Evolutionary conservation across 2,888 invertebrate genomes (phyloP).

Genomic region (Volucella bombylans): DNA sequence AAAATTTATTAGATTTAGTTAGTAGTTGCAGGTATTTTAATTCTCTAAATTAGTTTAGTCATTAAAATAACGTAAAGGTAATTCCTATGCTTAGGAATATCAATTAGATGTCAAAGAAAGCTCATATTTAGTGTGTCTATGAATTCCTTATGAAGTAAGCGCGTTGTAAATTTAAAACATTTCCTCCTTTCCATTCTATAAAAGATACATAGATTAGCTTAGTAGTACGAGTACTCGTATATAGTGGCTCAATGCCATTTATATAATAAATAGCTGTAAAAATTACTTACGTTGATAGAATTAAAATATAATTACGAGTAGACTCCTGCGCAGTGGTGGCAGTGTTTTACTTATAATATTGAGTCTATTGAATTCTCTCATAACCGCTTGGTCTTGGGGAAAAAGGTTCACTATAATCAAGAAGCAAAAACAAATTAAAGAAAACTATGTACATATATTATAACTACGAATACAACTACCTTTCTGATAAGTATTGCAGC

Average conservation of each 20-base stretch:
- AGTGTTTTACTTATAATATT: constrained; percentile 82
- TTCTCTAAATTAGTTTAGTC: not conserved
- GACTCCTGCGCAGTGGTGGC: constrained; percentile 82
- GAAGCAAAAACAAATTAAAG: constrained; percentile 18
- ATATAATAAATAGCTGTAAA: constrained; percentile 54
- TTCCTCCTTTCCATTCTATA: constrained; percentile 37
- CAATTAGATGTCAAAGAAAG: constrained; percentile 48
- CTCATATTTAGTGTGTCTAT: constrained; percentile 71
- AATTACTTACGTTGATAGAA: constrained; percentile 25
- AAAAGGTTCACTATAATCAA: constrained; percentile 45
- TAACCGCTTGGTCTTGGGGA: constrained; percentile 80
- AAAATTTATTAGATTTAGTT: constrained; percentile 5
- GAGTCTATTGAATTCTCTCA: constrained; percentile 75
- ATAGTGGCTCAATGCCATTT: constrained; percentile 20
- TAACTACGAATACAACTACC: constrained; percentile 72
- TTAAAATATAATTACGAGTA: constrained; percentile 73
- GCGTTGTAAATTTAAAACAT: constrained; percentile 45
- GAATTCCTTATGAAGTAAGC: constrained; percentile 20
- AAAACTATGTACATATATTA: constrained; percentile 8
- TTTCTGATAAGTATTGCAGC: constrained; percentile 82
- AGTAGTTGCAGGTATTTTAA: constrained; percentile 22
- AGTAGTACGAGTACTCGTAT: constrained; percentile 10
- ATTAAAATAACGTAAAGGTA: constrained; percentile 14
- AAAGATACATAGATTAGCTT: constrained; percentile 39
- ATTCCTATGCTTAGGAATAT: constrained; percentile 35